phyloP scores from a whole-genome alignment of 2,797 vertebrate genomes.

The Mareca penelope region DNA sequence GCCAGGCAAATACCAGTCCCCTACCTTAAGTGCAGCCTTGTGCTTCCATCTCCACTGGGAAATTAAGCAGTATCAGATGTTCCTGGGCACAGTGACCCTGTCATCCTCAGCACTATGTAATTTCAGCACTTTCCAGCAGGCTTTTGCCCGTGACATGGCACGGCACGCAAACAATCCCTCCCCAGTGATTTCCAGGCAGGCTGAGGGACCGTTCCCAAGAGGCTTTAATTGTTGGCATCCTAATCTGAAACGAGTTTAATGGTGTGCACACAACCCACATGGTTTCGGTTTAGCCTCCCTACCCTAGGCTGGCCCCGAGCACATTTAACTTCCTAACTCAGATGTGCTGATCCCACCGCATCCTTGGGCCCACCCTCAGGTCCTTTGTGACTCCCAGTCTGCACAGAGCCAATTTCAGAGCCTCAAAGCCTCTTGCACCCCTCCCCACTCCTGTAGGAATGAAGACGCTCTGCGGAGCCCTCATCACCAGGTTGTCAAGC shows the following conservation, averaged over 20 bases:
- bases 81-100: background rate
- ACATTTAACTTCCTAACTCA: background rate
- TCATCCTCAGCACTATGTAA: background rate
- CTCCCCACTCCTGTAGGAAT: background rate
- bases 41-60: background rate
- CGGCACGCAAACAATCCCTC: background rate
- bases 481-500: background rate
- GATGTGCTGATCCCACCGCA: background rate
- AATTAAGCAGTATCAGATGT: background rate
- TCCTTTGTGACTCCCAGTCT: background rate
- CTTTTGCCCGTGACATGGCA: background rate
- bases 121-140: background rate
- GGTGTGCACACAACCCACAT: background rate
- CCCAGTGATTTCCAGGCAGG: background rate
- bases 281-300: background rate
- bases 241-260: background rate
- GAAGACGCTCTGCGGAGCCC: background rate
- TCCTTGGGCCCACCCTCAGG: background rate
- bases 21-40: background rate
- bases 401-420: background rate
- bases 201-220: background rate
- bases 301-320: background rate
- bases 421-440: background rate
- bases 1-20: background rate
- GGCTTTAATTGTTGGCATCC: background rate